Evolutionary conservation across 2,797 vertebrate genomes (phyloP), one percentile per base, ranked within the genome.

Genomic region (Xiphorhynchus erythropygius): DNA sequence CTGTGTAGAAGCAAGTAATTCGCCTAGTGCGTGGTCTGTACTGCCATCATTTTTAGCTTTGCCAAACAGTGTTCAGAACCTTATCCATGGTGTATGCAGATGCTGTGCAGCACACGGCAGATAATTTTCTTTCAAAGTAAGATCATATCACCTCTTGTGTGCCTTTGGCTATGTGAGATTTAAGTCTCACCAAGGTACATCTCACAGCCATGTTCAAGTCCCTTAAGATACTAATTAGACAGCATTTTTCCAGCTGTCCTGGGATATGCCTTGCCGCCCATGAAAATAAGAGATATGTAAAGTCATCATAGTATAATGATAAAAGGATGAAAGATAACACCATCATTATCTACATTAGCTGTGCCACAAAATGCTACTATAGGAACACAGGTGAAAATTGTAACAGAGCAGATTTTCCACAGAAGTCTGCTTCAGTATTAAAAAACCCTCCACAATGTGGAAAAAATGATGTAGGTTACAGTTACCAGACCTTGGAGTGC

Each of bases 21-120:
- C 46, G 78, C 13, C 14, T 27, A 7, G 10, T 6, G 8, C 4
- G 17, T 30, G 10, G 2, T 50, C 33, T 82, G 41, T 17, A 35
- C 37, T 1, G 2, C 32, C 37, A 64, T 32, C 8, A 33, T 5
- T 32, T 3, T 1, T 9, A 41, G 11, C 13, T 10, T 13, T 14
- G 18, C 18, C 53, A 62, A 44, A 10, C 0, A 0, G 18, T 33
- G 42, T 13, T 85, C 42, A 79, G 53, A 32, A 79, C 28, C 27
- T 42, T 32, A 8, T 6, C 9, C 19, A 10, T 1, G 1, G 15
- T 5, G 62, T 27, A 16, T 7, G 10, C 10, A 67, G 64, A n/a
- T 23, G 19, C 19, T 74, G 24, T 16, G 16, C n/a, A 67, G 28
- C 59, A 56, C 30, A 44, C 1, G 67, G 41, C 16, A 63, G 24